phyloP scores from a whole-genome alignment of 2,113 vertebrate species.

The Neogobius melanostomus region DNA sequence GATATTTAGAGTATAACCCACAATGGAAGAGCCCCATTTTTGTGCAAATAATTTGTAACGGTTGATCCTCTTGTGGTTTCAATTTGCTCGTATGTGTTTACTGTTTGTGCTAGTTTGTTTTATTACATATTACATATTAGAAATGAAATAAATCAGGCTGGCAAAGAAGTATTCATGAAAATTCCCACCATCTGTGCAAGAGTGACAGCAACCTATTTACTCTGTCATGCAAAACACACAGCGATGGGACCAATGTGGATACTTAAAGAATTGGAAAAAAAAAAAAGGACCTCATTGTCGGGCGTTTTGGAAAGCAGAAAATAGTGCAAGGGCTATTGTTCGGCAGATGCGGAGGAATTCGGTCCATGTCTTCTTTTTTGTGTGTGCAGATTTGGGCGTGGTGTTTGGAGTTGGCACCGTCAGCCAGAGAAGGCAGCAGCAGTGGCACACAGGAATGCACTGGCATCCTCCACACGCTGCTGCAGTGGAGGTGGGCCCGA shows the following conservation, averaged over 20 bases:
- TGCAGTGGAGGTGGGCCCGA: slow-evolving; percentile 50
- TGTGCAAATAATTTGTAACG: no score
- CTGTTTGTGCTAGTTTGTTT: no score
- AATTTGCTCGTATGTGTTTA: no score
- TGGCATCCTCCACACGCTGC: slow-evolving; percentile 33
- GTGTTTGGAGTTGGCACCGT: slow-evolving; percentile 76
- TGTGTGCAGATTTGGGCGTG: slow-evolving; percentile 78
- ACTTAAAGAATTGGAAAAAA: not conserved
- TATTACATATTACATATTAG: no score
- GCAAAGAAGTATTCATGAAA: no score
- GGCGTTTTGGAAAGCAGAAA: slow-evolving; percentile 15
- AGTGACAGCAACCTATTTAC: slow-evolving; percentile 78
- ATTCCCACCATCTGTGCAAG: slow-evolving; percentile 78
- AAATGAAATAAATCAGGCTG: no score
- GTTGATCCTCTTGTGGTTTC: no score
- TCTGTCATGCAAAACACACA: slow-evolving; percentile 61
- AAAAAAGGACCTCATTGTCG: slow-evolving; percentile 1
- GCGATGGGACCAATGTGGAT: slow-evolving; percentile 32
- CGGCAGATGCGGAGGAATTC: slow-evolving; percentile 95
- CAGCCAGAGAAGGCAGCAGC: slow-evolving; percentile 31
- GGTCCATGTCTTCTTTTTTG: slow-evolving; percentile 67
- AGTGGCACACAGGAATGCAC: slow-evolving; percentile 50
- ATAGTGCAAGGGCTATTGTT: slow-evolving; percentile 75
- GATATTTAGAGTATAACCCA: no score
- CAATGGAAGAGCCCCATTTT: no score